Conservation (phyloP, 2,113 vertebrate species). For the Chinchilla lanigera region DNA sequence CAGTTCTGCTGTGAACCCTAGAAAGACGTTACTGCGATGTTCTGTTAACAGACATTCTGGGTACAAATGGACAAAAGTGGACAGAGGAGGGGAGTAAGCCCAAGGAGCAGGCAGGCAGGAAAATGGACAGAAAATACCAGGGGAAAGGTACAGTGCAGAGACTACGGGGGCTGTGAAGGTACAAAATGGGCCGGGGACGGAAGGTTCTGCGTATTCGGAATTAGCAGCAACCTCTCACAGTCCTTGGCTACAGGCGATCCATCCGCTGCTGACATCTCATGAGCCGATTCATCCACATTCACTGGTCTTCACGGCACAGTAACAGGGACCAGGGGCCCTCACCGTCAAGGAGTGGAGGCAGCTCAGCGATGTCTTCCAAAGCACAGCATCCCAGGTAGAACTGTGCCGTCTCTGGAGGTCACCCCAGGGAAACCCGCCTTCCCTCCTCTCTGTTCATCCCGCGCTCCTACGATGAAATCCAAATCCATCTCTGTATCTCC, state of each 20-base stretch:
- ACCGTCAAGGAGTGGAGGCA: fast-evolving
- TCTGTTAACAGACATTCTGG: neutral
- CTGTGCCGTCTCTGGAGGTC: neutral
- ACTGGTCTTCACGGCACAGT: neutral
- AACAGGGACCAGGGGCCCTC: neutral
- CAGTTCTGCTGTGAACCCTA: neutral
- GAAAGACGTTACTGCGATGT: neutral
- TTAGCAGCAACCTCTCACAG: neutral
- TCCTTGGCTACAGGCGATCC: neutral
- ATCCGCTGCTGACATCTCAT: neutral
- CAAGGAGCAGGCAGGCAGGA: neutral
- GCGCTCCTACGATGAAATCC: neutral
- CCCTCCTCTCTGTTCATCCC: neutral
- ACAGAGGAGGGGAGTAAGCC: neutral
- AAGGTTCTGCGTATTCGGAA: neutral
- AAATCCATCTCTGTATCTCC: neutral
- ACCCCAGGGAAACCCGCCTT: neutral
- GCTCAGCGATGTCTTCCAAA: neutral
- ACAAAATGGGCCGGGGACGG: neutral
- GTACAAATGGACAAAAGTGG: neutral
- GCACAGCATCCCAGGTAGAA: neutral
- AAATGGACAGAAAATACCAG: neutral
- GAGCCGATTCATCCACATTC: neutral
- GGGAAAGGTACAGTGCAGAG: neutral
- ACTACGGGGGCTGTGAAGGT: neutral